These are phyloP conservation scores for Limosa lapponica DNA, from an alignment of 2,797 vertebrate genomes.

Conservation along the genomic window DNA sequence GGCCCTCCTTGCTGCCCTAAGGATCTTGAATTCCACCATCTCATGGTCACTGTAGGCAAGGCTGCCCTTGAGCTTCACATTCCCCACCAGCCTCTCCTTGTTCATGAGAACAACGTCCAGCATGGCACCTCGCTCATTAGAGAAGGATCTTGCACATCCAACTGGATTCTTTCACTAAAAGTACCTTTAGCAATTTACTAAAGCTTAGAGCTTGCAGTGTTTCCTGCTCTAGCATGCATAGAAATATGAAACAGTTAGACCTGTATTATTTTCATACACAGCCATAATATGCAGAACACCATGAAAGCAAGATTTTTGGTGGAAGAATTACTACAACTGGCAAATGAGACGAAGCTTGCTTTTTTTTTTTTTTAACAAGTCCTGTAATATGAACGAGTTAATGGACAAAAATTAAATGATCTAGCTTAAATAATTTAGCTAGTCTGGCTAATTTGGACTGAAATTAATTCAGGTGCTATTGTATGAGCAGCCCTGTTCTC, in stretches of 20 bases:
- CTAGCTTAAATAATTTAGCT: not conserved
- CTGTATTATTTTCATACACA: not conserved
- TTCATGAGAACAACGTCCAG: not conserved
- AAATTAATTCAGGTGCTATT: not conserved
- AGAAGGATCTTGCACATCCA: not conserved
- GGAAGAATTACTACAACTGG: not conserved
- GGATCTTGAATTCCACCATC: not conserved
- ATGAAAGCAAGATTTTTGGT: not conserved
- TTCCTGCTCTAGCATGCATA: not conserved
- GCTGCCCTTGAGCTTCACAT: not conserved
- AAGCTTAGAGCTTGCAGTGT: not conserved
- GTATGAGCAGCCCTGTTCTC: not conserved
- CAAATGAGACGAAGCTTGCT: not conserved
- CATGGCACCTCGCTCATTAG: not conserved
- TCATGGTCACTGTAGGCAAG: not conserved
- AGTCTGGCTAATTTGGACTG: not conserved
- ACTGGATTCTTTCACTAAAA: not conserved
- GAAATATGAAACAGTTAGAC: not conserved
- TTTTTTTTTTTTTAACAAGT: not conserved
- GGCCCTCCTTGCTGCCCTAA: not conserved
- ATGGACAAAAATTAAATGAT: not conserved
- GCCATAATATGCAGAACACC: not conserved
- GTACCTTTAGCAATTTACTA: not conserved
- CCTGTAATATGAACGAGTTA: not conserved
- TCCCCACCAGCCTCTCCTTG: not conserved